phyloP scores from a whole-genome alignment of 1,140 invertebrate genomes.

The Calephelis nemesis region DNA sequence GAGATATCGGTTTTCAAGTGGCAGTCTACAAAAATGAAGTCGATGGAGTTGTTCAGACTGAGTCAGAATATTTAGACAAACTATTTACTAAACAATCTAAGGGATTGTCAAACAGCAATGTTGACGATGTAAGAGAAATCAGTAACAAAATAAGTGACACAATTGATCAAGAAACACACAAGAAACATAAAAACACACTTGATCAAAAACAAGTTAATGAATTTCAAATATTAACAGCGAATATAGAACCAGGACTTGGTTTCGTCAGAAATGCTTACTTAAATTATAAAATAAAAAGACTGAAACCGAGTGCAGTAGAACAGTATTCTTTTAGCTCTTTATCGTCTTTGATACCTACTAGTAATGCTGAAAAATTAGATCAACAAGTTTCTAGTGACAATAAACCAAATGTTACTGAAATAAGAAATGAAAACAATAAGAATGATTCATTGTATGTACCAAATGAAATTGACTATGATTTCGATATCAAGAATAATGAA shows the following conservation, averaged over 20 bases:
- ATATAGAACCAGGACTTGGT: constrained; percentile 38
- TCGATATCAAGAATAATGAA: not conserved
- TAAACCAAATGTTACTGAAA: not conserved
- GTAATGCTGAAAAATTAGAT: not conserved
- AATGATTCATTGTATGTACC: not conserved
- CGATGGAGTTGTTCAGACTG: constrained; percentile 6
- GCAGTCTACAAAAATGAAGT: not conserved
- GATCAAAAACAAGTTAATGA: constrained; percentile 36
- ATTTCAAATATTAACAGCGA: constrained; percentile 51
- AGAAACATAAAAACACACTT: not conserved
- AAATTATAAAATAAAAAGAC: constrained; percentile 53
- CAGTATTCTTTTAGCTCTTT: constrained; percentile 48
- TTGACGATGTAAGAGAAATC: not conserved
- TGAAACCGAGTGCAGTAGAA: constrained; percentile 48
- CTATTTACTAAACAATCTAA: not conserved
- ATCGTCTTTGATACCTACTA: not conserved
- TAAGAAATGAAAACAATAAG: not conserved
- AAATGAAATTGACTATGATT: not conserved
- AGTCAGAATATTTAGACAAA: not conserved
- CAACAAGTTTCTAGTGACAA: not conserved
- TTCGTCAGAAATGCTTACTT: constrained; percentile 47
- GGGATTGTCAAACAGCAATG: not conserved
- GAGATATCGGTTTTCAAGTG: not conserved
- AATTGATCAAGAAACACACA: not conserved
- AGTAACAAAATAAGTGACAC: not conserved